A percentile compares a stretch with the other conserved stretches of the same genome.
phyloP scores from a whole-genome alignment of 2,797 vertebrate species.

The Danio aesculapii region DNA sequence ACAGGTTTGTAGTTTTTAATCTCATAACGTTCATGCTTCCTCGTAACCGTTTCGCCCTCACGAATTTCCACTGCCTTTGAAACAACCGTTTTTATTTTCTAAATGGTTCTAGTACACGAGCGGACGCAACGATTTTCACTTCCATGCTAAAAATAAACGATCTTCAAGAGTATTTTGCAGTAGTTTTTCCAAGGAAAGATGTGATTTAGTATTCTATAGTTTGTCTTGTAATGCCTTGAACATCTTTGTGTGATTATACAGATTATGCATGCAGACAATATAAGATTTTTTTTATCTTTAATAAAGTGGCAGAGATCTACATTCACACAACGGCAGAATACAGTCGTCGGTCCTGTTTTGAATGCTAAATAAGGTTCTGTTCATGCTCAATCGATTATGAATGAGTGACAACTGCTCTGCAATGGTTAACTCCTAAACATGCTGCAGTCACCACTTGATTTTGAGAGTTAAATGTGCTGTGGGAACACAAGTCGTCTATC shows the following conservation, averaged over 20 bases:
- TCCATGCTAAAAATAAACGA: slow-evolving; percentile 26
- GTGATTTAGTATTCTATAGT: slow-evolving; percentile 69
- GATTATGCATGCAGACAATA: slow-evolving; percentile 82
- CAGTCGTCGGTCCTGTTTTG: slow-evolving; percentile 9
- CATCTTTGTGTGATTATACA: slow-evolving; percentile 73
- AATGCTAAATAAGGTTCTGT: neutral
- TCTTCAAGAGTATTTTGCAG: slow-evolving; percentile 72
- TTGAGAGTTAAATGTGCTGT: neutral
- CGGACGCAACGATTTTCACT: slow-evolving; percentile 1
- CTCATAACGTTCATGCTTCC: slow-evolving; percentile 1
- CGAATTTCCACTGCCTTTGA: slow-evolving; percentile 20
- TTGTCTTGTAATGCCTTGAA: slow-evolving; percentile 66
- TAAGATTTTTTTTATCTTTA: slow-evolving; percentile 63
- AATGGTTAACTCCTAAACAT: neutral
- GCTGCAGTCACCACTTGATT: neutral
- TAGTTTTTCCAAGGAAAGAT: slow-evolving; percentile 69
- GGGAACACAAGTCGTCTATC: neutral
- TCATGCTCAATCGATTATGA: neutral
- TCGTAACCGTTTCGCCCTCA: slow-evolving; percentile 9
- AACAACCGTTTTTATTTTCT: slow-evolving; percentile 24
- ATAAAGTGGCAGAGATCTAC: slow-evolving; percentile 17
- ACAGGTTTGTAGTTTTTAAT: slow-evolving; percentile 20
- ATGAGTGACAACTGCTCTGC: neutral
- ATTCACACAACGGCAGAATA: slow-evolving; percentile 25
- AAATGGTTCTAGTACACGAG: neutral